Base-by-base conservation (phyloP, 2,797 vertebrate genomes). In the Sebastiscus albofasciatus region DNA sequence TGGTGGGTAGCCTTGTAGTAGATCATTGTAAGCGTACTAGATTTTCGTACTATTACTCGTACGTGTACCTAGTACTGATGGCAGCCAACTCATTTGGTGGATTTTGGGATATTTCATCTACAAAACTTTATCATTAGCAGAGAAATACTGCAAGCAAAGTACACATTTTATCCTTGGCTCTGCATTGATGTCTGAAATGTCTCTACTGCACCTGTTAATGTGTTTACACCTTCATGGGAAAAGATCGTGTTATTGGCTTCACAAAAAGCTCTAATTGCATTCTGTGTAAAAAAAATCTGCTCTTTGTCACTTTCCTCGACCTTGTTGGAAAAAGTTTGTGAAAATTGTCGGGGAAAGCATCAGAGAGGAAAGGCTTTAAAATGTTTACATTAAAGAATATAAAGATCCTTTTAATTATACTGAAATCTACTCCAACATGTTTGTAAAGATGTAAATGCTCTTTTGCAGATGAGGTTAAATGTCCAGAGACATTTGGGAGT, bases 131-230 rank as follows among this genome's bases (percentile, higher is more conserved):
- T 18, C 2, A 0, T 65, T 67, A 42, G 66, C 13, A 18, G 67
- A 80, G 83, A 72, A 85, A 79, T 76, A 80, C 24, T 42, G 61
- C 54, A 76, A 75, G 56, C 13, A 68, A 71, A 54, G 36, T 69
- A 39, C 4, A 39, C 8, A 3, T 75, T 69, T 68, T 20, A 73
- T 22, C 56, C 16, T 16, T 24, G 7, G 26, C 59, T 70, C 52
- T 71, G 60, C 9, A 31, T 72, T 42, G 6, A 52, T 52, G 49
- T n/a, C 49, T 52, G 49, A 52, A 52, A 46, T 46, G 16, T 18
- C 42, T 46, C 42, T 46, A 5, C 65, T 68, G 49, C 36, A 60
- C 31, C 52, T 67, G 71, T 72, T 73, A 3, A 36, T 54, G 55
- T 72, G 65, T 58, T 58, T 78, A 52, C 72, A 66, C 46, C 54